A percentile compares a stretch with the other conserved stretches of the same genome.
Evolutionary conservation across 2,888 invertebrate genomes (phyloP).

Genomic region (Proisotoma minuta): DNA sequence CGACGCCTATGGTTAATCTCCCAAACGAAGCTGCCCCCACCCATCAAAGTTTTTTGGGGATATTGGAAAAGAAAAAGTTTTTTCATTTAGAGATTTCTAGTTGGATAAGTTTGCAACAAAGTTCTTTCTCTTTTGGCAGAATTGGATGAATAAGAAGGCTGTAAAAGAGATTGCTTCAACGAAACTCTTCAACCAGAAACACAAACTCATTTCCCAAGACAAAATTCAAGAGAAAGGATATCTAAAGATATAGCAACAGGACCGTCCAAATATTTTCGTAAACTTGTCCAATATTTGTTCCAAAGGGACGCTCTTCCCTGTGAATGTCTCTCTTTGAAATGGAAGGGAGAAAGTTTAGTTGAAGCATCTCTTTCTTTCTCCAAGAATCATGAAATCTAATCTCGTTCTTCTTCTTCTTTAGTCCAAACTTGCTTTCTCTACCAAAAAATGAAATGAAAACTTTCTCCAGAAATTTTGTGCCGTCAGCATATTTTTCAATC

Average conservation of each 20-base stretch:
- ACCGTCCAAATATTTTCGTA: neutral
- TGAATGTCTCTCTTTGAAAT: too few relatives aligned
- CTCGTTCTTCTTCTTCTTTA: neutral
- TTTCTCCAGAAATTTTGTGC: too few relatives aligned
- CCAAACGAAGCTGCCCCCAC: too few relatives aligned
- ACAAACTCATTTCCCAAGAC: neutral
- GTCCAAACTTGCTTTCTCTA: neutral
- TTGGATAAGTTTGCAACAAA: neutral
- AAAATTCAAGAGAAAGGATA: neutral
- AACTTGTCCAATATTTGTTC: too few relatives aligned
- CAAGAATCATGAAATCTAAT: neutral
- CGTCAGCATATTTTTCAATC: too few relatives aligned
- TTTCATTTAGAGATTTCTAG: conserved; percentile 4
- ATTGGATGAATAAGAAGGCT: neutral
- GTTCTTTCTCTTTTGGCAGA: neutral
- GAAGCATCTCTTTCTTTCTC: neutral
- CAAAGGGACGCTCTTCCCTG: too few relatives aligned
- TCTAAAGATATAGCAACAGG: neutral
- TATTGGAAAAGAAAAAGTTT: too few relatives aligned
- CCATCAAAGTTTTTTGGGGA: too few relatives aligned
- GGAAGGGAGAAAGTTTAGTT: too few relatives aligned
- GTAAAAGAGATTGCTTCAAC: conserved; percentile 9
- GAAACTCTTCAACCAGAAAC: conserved; percentile 3
- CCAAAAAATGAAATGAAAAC: neutral
- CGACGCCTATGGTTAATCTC: too few relatives aligned